Conservation (phyloP, 2,888 invertebrate genomes). For the Hyposoter didymator region DNA sequence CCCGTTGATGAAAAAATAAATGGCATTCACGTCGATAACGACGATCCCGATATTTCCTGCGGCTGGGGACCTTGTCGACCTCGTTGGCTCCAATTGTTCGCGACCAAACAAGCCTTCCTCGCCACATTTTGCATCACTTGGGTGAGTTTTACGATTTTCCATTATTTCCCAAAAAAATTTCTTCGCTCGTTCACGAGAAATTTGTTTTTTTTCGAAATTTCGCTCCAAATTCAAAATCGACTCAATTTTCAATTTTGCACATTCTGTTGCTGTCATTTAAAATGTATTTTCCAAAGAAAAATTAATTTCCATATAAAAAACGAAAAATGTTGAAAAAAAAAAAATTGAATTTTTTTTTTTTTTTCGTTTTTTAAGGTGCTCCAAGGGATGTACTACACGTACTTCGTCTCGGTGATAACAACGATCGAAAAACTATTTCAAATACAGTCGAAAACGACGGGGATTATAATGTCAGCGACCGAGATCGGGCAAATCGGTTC, state of each 20-base stretch:
- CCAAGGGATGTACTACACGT: conserved; percentile 96
- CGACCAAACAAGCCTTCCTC: conserved; percentile 95
- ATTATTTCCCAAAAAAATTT: background rate
- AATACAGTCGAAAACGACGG: conserved; percentile 96
- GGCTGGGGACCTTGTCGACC: conserved; percentile 93
- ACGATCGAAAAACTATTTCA: conserved; percentile 97
- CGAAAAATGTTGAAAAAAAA: background rate
- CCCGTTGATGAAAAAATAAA: conserved; percentile 77
- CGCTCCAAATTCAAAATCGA: background rate
- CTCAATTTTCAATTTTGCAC: background rate
- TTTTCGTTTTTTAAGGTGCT: conserved; percentile 77
- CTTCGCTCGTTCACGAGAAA: background rate
- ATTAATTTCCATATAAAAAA: background rate
- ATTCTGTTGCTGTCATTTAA: too few species aligned
- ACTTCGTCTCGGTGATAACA: conserved; percentile 96
- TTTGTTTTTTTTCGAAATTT: background rate
- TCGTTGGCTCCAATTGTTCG: conserved; percentile 90
- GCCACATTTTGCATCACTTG: conserved; percentile 94
- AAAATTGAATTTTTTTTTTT: conserved; percentile 10
- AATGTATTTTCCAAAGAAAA: too few species aligned
- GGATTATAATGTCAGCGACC: conserved; percentile 94
- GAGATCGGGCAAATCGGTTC: conserved; percentile 97
- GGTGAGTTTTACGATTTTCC: conserved; percentile 85
- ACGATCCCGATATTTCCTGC: conserved; percentile 87
- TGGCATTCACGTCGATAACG: conserved; percentile 78